Percentiles rank a stretch among this genome's conserved stretches.
These are phyloP conservation scores for Drosophila varians DNA, from an alignment of 1,140 invertebrate species.

Conservation along the genomic window DNA sequence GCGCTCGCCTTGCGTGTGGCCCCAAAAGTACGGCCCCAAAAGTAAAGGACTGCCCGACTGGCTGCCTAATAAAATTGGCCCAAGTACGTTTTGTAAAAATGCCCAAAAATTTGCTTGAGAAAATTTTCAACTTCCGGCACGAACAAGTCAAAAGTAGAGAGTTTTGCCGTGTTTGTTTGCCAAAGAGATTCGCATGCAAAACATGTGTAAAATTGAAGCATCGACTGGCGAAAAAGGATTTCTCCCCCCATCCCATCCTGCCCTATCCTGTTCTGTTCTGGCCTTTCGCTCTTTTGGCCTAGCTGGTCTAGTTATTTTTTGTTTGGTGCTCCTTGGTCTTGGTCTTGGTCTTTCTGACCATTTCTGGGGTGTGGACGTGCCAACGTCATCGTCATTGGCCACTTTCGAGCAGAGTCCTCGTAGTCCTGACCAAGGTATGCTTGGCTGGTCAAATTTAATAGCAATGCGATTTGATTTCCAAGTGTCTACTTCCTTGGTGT, in stretches of 20 bases:
- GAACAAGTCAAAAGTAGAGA: slow-evolving; percentile 26
- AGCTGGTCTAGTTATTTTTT: not conserved
- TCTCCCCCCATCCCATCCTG: not conserved
- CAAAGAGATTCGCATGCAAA: slow-evolving; percentile 68
- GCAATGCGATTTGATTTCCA: slow-evolving; percentile 64
- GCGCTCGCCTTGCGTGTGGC: not conserved
- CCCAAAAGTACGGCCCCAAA: not conserved
- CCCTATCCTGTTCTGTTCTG: not conserved
- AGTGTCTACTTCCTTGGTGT: slow-evolving; percentile 27
- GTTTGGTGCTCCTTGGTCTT: no score
- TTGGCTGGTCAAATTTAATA: slow-evolving; percentile 66
- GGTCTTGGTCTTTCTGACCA: not conserved
- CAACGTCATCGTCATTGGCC: slow-evolving; percentile 41
- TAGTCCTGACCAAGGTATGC: slow-evolving; percentile 46
- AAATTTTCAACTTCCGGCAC: slow-evolving; percentile 68
- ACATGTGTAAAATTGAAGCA: slow-evolving; percentile 74
- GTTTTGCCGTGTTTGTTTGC: slow-evolving; percentile 46
- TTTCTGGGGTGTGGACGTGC: slow-evolving; percentile 39
- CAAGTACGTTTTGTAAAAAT: slow-evolving; percentile 77
- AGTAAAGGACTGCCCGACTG: not conserved
- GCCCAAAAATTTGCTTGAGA: slow-evolving; percentile 69
- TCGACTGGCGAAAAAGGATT: slow-evolving; percentile 38
- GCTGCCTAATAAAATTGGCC: slow-evolving; percentile 62
- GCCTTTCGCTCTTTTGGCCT: not conserved
- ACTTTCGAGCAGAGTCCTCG: slow-evolving; percentile 24